A percentile compares a stretch with the other conserved stretches of the same genome.
Evolutionary conservation across 2,113 vertebrate genomes (phyloP).

Genomic region (Astur gentilis): DNA sequence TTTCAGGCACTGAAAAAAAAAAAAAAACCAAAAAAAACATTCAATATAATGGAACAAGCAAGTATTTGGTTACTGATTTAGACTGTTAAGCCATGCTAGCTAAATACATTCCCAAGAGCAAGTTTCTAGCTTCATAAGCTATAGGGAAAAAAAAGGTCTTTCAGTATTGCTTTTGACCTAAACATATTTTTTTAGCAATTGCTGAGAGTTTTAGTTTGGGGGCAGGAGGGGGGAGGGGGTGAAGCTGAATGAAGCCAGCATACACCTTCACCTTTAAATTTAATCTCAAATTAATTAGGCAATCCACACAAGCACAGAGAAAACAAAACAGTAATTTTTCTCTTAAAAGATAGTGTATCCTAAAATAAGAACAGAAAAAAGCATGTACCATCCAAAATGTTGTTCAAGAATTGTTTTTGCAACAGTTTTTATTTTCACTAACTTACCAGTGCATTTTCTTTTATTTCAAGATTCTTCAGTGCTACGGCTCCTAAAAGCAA

Average conservation of each 20-base stretch:
- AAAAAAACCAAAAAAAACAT: no score
- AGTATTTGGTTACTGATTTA: neutral
- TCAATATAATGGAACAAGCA: neutral
- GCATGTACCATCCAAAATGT: neutral
- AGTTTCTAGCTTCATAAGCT: neutral
- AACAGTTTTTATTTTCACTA: neutral
- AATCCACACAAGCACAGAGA: neutral
- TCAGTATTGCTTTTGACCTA: neutral
- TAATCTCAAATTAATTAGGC: neutral
- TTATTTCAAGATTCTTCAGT: conserved; percentile 93
- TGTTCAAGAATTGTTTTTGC: neutral
- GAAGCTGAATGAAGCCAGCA: neutral
- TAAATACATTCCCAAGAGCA: neutral
- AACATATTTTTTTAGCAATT: neutral
- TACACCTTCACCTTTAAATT: neutral
- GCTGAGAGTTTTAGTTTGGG: neutral
- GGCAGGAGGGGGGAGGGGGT: no score
- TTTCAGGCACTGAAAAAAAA: neutral
- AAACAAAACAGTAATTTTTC: neutral
- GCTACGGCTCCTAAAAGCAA: conserved; percentile 83
- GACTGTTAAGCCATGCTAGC: neutral
- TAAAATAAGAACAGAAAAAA: neutral
- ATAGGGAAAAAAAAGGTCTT: neutral
- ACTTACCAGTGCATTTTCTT: conserved; percentile 98
- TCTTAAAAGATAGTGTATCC: neutral